A percentile compares a stretch with the other conserved stretches of the same genome.
Evolutionary conservation across 2,113 vertebrate species (phyloP).

Genomic region (Lophura nycthemera): DNA sequence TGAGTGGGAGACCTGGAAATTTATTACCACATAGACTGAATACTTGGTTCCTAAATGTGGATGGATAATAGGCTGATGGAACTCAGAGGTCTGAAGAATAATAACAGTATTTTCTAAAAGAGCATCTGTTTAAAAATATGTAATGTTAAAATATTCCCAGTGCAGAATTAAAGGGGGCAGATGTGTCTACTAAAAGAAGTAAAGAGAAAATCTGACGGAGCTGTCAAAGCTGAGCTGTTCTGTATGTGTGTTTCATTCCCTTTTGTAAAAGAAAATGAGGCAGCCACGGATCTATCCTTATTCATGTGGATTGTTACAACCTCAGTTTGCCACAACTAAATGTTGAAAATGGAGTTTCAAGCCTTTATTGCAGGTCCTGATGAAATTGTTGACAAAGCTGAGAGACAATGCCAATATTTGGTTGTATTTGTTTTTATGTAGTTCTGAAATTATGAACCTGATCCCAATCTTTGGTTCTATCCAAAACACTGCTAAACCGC

Average conservation of each 20-base stretch:
- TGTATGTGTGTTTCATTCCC: not conserved
- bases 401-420: constrained; percentile 18
- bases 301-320: not conserved
- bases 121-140: not conserved
- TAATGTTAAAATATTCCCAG: not conserved
- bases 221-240: constrained; percentile 37
- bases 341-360: not conserved
- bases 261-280: constrained; percentile 16
- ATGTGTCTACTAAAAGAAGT: constrained; percentile 37
- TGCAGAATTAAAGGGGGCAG: constrained; percentile 8
- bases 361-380: not conserved
- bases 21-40: not conserved
- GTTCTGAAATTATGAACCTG: constrained; percentile 11
- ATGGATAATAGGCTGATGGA: not conserved
- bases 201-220: constrained; percentile 13
- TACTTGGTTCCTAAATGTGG: not conserved
- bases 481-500: not conserved
- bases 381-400: constrained; percentile 33
- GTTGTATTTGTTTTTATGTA: not conserved
- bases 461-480: not conserved
- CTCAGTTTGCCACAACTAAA: not conserved
- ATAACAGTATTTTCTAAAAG: not conserved
- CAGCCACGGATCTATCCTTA: not conserved
- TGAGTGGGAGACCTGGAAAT: not conserved
- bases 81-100: not conserved